Conservation (phyloP, 2,113 vertebrate genomes). For the Fulica atra region DNA sequence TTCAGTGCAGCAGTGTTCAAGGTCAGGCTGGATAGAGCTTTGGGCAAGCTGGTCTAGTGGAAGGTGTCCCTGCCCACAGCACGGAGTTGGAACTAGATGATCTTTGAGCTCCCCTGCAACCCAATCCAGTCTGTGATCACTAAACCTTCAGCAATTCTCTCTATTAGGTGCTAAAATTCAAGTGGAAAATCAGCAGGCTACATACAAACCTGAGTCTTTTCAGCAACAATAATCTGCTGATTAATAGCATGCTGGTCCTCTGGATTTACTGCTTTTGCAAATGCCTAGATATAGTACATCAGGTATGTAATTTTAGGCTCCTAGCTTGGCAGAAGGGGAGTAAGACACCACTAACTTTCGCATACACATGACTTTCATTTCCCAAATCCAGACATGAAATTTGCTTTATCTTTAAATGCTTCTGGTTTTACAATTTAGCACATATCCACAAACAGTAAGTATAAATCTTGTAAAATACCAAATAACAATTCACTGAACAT, state of each 20-base stretch:
- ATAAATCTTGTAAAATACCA: not conserved
- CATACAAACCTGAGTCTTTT: not conserved
- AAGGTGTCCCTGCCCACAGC: too few relatives aligned
- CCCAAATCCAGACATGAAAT: not conserved
- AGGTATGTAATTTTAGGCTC: not conserved
- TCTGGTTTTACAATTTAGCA: not conserved
- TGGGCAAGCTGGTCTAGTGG: too few relatives aligned
- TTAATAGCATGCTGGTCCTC: not conserved
- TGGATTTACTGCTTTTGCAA: not conserved
- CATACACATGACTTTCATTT: not conserved
- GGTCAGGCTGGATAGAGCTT: too few relatives aligned
- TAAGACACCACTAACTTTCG: not conserved
- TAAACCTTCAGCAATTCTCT: not conserved
- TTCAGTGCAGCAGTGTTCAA: too few relatives aligned
- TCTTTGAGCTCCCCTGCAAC: too few relatives aligned
- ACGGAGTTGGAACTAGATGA: too few relatives aligned
- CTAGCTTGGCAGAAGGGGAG: not conserved
- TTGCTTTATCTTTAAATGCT: not conserved
- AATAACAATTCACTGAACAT: not conserved
- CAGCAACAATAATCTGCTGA: not conserved
- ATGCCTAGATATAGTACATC: not conserved
- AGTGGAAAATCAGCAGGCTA: not conserved
- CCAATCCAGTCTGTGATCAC: not conserved
- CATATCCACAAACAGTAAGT: not conserved
- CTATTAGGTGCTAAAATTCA: not conserved